phyloP scores from a whole-genome alignment of 2,113 vertebrate genomes.

The Anser cygnoides region DNA sequence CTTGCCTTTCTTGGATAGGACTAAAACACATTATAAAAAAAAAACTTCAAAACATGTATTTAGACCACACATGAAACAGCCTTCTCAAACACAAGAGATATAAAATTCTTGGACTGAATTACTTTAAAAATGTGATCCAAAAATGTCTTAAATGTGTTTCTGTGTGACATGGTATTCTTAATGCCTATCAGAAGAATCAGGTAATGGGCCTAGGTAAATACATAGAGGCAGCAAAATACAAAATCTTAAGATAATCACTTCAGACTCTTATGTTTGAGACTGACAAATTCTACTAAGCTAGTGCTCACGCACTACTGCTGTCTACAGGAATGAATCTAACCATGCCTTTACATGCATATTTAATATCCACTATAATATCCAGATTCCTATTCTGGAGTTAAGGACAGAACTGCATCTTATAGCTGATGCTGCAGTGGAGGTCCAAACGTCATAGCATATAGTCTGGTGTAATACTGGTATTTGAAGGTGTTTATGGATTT shows the following conservation, averaged over 20 bases:
- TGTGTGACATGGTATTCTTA: not conserved
- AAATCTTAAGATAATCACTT: not conserved
- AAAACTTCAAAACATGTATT: fast-evolving
- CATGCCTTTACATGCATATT: not conserved
- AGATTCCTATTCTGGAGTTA: not conserved
- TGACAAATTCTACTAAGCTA: not conserved
- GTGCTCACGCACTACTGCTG: not conserved
- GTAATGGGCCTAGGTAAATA: not conserved
- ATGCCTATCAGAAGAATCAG: not conserved
- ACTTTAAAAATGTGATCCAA: not conserved
- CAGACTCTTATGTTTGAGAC: not conserved
- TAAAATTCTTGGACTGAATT: not conserved
- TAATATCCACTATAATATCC: not conserved
- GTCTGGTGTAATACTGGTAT: not conserved
- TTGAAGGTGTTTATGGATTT: not conserved
- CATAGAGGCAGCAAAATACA: not conserved
- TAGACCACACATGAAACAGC: not conserved
- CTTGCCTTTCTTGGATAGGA: not conserved
- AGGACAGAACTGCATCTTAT: not conserved
- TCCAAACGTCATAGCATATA: not conserved
- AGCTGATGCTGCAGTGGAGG: not conserved
- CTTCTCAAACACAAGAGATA: not conserved
- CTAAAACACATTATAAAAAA: not conserved
- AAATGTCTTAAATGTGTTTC: not conserved
- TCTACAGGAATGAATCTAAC: not conserved